Base-by-base conservation (phyloP, 1,140 invertebrate genomes). In the Sipha flava region DNA sequence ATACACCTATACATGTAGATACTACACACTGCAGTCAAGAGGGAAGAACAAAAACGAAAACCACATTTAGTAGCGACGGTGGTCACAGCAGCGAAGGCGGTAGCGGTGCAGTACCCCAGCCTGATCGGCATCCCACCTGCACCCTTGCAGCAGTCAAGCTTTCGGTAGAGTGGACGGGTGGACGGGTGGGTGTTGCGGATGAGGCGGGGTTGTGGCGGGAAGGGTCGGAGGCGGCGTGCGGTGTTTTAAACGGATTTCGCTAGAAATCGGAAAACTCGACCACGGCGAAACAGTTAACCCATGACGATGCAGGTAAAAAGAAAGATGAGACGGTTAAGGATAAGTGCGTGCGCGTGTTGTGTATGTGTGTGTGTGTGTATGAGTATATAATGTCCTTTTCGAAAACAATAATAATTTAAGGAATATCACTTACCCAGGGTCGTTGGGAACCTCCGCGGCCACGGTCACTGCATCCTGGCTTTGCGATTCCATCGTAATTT, bases 371-470 rank as follows among this genome's bases (percentile, higher is more conserved):
- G 0, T 49, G n/a, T 3, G n/a, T 4, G 9, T 7, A n/a, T 6
- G 21, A 0, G 16, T 6, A 23, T 23, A 12, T 12, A 23, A 23
- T 52, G n/a, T n/a, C n/a, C n/a, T n/a, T n/a, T n/a, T n/a, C n/a
- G n/a, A n/a, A n/a, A n/a, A n/a, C n/a, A n/a, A n/a, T n/a, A n/a
- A n/a, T n/a, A n/a, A n/a, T n/a, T n/a, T n/a, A n/a, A n/a, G n/a
- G n/a, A n/a, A n/a, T n/a, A 64, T 21, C 34, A 23, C 79, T 80
- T 54, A 80, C 79, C 79, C 79, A 5, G 79, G 79, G 34, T 80
- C 79, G 29, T 80, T 80, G 47, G 79, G 79, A 7, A 80, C 79
- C 47, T 80, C 79, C 7, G 79, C 59, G 29, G 64, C 79, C 26
- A 77, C 73, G 34, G 73, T 59, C 31, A 77, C 73, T 77, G 73